These are phyloP conservation scores for Phyllotreta cruciferae DNA, from an alignment of 2,888 invertebrate species.

Conservation along the genomic window DNA sequence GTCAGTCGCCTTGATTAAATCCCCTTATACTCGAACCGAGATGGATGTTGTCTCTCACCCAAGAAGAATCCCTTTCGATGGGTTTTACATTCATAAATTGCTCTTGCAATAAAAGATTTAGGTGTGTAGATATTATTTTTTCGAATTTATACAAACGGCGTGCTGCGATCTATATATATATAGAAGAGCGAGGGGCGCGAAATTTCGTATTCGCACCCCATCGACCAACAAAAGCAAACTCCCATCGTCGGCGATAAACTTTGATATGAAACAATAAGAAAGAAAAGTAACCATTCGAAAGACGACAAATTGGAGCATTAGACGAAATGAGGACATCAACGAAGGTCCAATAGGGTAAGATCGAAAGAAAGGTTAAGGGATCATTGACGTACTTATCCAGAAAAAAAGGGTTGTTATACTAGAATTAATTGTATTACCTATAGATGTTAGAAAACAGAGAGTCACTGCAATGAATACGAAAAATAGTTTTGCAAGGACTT, in stretches of 20 bases:
- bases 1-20: constrained; percentile 37
- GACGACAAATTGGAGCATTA: constrained; percentile 46
- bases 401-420: too few species aligned
- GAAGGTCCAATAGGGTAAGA: constrained; percentile 36
- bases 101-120: too few species aligned
- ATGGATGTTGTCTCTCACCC: constrained; percentile 3
- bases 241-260: constrained; percentile 30
- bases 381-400: constrained; percentile 2
- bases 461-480: too few species aligned
- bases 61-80: too few species aligned
- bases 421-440: too few species aligned
- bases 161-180: not conserved
- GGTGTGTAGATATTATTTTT: too few species aligned
- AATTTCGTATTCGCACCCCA: constrained; percentile 20
- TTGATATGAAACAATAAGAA: constrained; percentile 37
- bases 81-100: too few species aligned
- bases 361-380: constrained; percentile 13
- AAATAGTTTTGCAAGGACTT: too few species aligned
- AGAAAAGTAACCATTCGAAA: constrained; percentile 38
- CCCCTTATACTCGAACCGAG: constrained; percentile 24
- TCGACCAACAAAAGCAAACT: constrained; percentile 24
- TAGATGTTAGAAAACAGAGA: too few species aligned
- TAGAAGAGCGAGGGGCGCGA: not conserved
- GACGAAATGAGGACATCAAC: constrained; percentile 41
- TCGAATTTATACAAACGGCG: not conserved